Conservation (phyloP, 2,888 invertebrate genomes). For the Danaus chrysippus region DNA sequence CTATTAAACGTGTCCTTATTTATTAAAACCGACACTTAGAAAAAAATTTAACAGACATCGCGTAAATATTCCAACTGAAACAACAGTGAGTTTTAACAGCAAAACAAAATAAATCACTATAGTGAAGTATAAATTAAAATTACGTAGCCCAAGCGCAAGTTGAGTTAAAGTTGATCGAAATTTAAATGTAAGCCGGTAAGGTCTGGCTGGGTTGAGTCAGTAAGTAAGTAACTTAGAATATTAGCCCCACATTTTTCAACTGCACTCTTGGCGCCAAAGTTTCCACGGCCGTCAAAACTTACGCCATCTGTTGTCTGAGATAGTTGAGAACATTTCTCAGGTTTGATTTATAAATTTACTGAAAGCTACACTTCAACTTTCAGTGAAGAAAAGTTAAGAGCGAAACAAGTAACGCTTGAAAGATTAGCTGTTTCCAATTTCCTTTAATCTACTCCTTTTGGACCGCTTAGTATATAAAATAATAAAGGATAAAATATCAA, state of each 20-base stretch:
- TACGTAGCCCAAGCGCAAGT: too few species aligned
- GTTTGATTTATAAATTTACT: slow-evolving; percentile 54
- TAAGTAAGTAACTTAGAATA: neutral
- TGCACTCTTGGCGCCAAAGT: neutral
- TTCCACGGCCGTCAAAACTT: slow-evolving; percentile 40
- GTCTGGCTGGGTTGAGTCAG: too few species aligned
- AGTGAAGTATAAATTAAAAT: too few species aligned
- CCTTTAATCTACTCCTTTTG: too few species aligned
- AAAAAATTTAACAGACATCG: too few species aligned
- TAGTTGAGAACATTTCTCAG: slow-evolving; percentile 49
- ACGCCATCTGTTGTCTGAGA: slow-evolving; percentile 43
- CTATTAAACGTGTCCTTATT: too few species aligned
- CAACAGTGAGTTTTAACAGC: too few species aligned
- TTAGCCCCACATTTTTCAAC: slow-evolving; percentile 1
- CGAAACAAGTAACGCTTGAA: slow-evolving; percentile 18
- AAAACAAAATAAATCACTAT: too few species aligned
- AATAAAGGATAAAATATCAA: too few species aligned
- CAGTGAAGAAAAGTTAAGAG: slow-evolving; percentile 24
- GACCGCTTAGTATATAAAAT: too few species aligned
- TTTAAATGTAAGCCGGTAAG: neutral
- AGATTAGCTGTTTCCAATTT: neutral
- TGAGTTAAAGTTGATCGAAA: neutral
- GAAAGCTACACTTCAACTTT: slow-evolving; percentile 38
- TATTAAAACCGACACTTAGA: too few species aligned
- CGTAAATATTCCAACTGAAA: too few species aligned